Percentiles rank a stretch among this genome's conserved stretches.
Evolutionary conservation across 2,888 invertebrate genomes (phyloP).

Genomic region (Trachelus tabidus): DNA sequence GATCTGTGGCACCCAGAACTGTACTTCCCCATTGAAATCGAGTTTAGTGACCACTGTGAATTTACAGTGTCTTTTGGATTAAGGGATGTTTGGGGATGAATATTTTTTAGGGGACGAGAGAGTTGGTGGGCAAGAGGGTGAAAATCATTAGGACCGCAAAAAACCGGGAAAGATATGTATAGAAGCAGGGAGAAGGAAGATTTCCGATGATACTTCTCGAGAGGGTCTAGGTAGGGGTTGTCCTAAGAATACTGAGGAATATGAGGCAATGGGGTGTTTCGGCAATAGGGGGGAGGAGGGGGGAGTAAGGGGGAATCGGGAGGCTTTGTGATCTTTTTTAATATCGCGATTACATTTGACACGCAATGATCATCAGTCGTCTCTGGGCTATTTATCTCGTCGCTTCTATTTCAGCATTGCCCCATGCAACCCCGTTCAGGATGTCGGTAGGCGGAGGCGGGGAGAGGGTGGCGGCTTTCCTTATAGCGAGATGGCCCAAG

Average conservation of each 20-base stretch:
- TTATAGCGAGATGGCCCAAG: not conserved
- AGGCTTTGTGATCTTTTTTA: slow-evolving; percentile 24
- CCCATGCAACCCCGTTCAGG: slow-evolving; percentile 19
- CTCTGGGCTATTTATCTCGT: slow-evolving; percentile 24
- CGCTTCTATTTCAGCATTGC: slow-evolving; percentile 18
- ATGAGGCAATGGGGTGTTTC: slow-evolving; percentile 5
- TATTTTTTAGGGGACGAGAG: not conserved
- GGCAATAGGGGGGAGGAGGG: not conserved
- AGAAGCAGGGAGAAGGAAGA: not conserved
- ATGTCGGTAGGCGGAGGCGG: not conserved
- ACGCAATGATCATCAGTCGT: slow-evolving; percentile 26
- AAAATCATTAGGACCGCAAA: not conserved
- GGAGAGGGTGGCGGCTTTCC: not conserved
- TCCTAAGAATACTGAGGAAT: not conserved
- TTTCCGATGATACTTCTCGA: not conserved
- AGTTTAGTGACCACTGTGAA: not conserved
- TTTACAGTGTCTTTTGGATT: not conserved
- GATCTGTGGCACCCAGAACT: not conserved
- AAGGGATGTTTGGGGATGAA: not conserved
- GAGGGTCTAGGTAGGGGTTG: not conserved
- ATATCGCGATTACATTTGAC: slow-evolving; percentile 27
- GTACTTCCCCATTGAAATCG: not conserved
- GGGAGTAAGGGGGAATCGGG: not conserved
- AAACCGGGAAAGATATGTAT: not conserved
- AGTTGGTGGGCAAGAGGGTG: not conserved